A percentile compares a stretch with the other conserved stretches of the same genome.
phyloP scores from a whole-genome alignment of 2,888 invertebrate species.

The Allophyes oxyacanthae region DNA sequence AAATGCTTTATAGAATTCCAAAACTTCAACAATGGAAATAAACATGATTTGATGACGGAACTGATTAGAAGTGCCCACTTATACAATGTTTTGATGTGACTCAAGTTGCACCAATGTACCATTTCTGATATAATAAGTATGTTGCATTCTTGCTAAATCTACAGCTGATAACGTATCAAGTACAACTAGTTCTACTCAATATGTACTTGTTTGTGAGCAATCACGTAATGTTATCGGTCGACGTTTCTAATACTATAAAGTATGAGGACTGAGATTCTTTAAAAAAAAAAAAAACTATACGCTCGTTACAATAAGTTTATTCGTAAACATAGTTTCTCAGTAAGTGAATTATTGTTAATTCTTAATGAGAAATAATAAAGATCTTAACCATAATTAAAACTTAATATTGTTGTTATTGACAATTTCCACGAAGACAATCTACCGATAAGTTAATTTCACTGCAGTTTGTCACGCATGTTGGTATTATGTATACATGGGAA shows the following conservation, averaged over 20 bases:
- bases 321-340: too few species aligned
- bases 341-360: too few species aligned
- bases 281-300: too few species aligned
- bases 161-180: conserved; percentile 60
- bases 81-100: conserved; percentile 14
- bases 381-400: conserved; percentile 5
- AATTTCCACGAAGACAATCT: conserved; percentile 30
- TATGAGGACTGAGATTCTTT: conserved; percentile 17
- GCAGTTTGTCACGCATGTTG: conserved; percentile 24
- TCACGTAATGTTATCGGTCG: conserved; percentile 59
- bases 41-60: conserved; percentile 8
- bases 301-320: too few species aligned
- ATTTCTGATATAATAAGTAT: conserved; percentile 24
- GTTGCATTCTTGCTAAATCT: conserved; percentile 46
- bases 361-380: too few species aligned
- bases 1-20: conserved; percentile 1
- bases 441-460: conserved; percentile 32
- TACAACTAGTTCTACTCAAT: conserved; percentile 52
- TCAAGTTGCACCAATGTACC: conserved; percentile 22
- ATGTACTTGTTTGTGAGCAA: conserved; percentile 54
- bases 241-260: conserved; percentile 49
- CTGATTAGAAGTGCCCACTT: conserved; percentile 7
- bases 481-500: conserved; percentile 35
- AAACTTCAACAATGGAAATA: conserved; percentile 3
- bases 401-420: conserved; percentile 27